Percentiles rank a stretch among this genome's conserved stretches.
phyloP scores from a whole-genome alignment of 2,888 invertebrate genomes.

The Quadroppia sp. region DNA sequence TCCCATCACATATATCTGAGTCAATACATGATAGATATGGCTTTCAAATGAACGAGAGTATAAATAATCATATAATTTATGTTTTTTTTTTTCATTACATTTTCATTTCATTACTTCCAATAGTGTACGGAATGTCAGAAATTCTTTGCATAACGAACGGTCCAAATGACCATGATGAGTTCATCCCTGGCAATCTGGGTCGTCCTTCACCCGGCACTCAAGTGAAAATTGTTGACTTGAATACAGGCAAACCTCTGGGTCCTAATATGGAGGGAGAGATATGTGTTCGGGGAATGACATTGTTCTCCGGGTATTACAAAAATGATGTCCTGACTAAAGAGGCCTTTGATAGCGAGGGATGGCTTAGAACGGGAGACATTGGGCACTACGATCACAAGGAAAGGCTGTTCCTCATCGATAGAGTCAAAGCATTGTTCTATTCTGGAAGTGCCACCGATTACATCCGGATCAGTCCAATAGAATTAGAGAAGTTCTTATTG shows the following conservation, averaged over 20 bases:
- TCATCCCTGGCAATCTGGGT: constrained; percentile 14
- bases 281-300: not conserved
- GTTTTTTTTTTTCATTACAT: no score
- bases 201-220: not conserved
- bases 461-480: not conserved
- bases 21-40: no score
- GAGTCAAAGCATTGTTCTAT: not conserved
- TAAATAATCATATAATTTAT: no score
- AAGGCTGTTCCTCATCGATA: constrained; percentile 10
- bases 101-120: no score
- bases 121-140: not conserved
- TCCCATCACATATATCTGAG: no score
- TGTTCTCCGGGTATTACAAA: constrained; percentile 15
- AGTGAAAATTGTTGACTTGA: constrained; percentile 27
- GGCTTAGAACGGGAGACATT: constrained; percentile 26
- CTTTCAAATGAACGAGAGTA: no score
- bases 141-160: not conserved
- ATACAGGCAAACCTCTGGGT: constrained; percentile 8
- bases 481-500: constrained; percentile 17
- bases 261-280: constrained; percentile 31
- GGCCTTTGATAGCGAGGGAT: constrained; percentile 13
- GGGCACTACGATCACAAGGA: constrained; percentile 18
- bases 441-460: no score
- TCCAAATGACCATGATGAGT: not conserved
- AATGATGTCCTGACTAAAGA: no score